Percentiles rank a stretch among this genome's conserved stretches.
Conservation (phyloP, 2,797 vertebrate genomes). For the Artibeus jamaicensis region DNA sequence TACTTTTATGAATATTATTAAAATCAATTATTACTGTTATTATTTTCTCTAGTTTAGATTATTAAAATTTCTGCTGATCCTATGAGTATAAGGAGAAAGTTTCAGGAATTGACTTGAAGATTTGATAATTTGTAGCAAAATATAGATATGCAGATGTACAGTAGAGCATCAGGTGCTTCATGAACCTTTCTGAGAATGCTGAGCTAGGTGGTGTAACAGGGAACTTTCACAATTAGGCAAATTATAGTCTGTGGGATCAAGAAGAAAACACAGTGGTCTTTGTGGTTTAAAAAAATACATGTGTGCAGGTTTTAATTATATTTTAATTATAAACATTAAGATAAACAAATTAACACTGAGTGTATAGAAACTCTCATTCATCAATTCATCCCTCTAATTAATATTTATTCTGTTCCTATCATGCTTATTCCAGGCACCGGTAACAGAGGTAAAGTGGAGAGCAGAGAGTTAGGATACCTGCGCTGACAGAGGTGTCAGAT, state of each 20-base stretch:
- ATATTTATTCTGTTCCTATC: neutral
- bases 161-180: neutral
- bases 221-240: neutral
- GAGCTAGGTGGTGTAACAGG: neutral
- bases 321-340: neutral
- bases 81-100: neutral
- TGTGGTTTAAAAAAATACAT: neutral
- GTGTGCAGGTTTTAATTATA: neutral
- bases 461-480: neutral
- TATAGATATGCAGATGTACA: neutral
- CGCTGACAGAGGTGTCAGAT: no score
- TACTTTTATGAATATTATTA: neutral
- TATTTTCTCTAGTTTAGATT: neutral
- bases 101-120: neutral
- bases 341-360: neutral
- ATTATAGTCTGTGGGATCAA: neutral
- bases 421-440: neutral
- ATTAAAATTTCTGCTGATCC: neutral
- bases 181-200: neutral
- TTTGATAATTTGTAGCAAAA: neutral
- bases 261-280: neutral
- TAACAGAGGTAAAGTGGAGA: neutral
- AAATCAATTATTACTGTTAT: neutral
- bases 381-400: neutral
- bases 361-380: neutral